Base-by-base conservation (phyloP, 1,140 invertebrate species). In the Magallana ariakensis region DNA sequence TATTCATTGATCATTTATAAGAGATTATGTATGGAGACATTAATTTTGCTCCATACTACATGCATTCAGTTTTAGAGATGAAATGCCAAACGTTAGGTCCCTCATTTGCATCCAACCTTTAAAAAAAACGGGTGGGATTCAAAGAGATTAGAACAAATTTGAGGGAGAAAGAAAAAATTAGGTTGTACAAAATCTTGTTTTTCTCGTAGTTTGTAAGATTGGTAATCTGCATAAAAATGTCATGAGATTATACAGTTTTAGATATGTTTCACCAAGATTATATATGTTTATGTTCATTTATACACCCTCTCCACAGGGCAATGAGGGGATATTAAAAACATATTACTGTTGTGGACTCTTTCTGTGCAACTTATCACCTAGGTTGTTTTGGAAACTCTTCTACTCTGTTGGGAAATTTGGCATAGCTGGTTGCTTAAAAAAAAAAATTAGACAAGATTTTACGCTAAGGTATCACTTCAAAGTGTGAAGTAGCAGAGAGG, bases 221-320 rank as follows among this genome's bases (percentile, higher is more conserved):
- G 13, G 66, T 26, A 75, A 75, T 75, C 66, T 75, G 33, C 66
- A 75, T 75, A 75, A 33, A 75, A 75, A 26, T 75, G 66, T 26
- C 66, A 75, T 75, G 66, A 75, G 13, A 15, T 75, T 75, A 26
- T 75, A 75, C 66, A 75, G 66, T 33, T 75, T 75, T 75, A 75
- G 66, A 75, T 26, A 75, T 75, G 13, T 75, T 75, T 26, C 26
- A 26, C 22, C 33, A 13, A 75, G 4, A 75, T 75, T 13, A 60
- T 26, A 75, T 26, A 75, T 75, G 66, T 75, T 75, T 33, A 75
- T 75, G 66, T 75, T 13, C 11, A 10, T 75, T 22, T 22, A 26
- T 75, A 46, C 33, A 26, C 66, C 33, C 66, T 26, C 66, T 75
- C 66, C 22, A 26, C 66, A 75, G 13, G 66, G 66, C 66, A 75